Conservation (phyloP, 2,113 vertebrate species). For the Setophaga petechia region DNA sequence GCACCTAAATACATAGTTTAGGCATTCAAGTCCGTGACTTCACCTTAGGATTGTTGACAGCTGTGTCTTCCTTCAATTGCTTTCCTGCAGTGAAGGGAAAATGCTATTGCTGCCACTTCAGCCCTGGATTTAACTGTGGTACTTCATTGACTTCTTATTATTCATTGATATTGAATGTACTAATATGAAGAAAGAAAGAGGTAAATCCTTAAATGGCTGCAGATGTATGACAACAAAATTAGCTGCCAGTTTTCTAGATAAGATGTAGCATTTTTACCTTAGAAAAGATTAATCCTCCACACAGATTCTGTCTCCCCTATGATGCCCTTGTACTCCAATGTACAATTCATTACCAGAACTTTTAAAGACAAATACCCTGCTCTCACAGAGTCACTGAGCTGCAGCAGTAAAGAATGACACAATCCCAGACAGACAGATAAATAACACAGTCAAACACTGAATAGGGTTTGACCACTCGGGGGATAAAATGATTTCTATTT, state of each 20-base stretch:
- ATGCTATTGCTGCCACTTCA: neutral
- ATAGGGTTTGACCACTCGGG: neutral
- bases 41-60: neutral
- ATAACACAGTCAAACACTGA: neutral
- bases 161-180: neutral
- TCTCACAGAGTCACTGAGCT: conserved; percentile 13
- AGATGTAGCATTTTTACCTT: neutral
- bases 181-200: neutral
- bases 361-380: conserved; percentile 18
- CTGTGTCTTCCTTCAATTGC: neutral
- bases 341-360: neutral
- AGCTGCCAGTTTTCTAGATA: neutral
- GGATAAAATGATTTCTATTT: conserved; percentile 31
- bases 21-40: neutral
- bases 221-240: conserved; percentile 33
- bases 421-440: neutral
- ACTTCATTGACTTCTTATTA: neutral
- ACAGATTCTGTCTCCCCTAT: neutral
- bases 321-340: neutral
- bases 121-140: neutral
- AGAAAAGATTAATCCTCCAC: neutral
- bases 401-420: conserved; percentile 13
- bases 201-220: neutral
- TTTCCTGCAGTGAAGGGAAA: neutral
- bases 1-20: neutral